Conservation (phyloP, 2,888 invertebrate species). For the Epicampocera succincta region DNA sequence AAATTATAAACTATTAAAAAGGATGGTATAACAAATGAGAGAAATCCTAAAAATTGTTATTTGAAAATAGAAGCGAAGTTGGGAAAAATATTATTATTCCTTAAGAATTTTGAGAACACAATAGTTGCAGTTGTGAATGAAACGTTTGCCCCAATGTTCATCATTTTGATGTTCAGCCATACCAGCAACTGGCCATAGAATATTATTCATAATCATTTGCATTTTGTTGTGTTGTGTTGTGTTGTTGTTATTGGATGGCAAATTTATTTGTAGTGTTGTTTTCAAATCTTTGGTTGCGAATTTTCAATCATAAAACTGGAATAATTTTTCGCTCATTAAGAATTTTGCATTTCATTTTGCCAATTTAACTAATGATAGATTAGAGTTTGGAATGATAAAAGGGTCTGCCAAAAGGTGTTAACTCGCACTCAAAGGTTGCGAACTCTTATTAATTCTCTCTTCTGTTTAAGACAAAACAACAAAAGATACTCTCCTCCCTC, state of each 20-base stretch:
- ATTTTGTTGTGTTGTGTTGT: conserved; percentile 55
- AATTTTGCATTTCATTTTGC: conserved; percentile 8
- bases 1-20: conserved; percentile 46
- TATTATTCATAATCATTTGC: conserved; percentile 29
- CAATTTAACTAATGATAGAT: conserved; percentile 37
- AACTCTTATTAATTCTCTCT: too few species aligned
- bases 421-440: too few species aligned
- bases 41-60: conserved; percentile 16
- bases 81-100: conserved; percentile 32
- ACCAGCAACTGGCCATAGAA: conserved; percentile 36
- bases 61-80: neutral
- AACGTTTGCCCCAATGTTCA: conserved; percentile 51
- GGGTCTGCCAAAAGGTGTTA: too few species aligned
- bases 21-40: conserved; percentile 17
- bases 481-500: too few species aligned
- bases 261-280: conserved; percentile 44
- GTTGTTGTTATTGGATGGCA: conserved; percentile 60
- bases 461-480: too few species aligned
- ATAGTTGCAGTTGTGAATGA: conserved; percentile 48
- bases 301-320: conserved; percentile 42
- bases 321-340: conserved; percentile 30
- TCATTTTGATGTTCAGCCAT: conserved; percentile 36
- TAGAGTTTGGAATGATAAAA: too few species aligned
- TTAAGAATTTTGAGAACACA: conserved; percentile 52
- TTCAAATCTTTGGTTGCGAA: conserved; percentile 2